Evolutionary conservation across 2,888 invertebrate genomes (phyloP).

Genomic region (Temnothorax rugatulus): DNA sequence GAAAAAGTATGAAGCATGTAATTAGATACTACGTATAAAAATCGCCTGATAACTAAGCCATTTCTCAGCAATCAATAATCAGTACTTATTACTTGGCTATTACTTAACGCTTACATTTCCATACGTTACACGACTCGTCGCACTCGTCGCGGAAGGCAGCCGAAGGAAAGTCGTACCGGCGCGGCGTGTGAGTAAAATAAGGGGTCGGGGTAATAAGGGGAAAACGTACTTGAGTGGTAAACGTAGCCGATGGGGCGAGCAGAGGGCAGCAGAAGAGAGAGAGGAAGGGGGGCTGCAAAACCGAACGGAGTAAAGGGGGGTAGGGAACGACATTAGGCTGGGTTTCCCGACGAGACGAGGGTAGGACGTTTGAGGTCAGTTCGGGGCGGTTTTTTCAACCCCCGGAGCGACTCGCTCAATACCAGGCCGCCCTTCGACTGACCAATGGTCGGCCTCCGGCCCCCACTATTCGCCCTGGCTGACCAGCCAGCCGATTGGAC

Average conservation of each 20-base stretch:
- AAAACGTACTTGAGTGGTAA: slow-evolving; percentile 60
- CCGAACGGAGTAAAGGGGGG: slow-evolving; percentile 43
- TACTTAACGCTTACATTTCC: slow-evolving; percentile 37
- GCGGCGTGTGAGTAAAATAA: slow-evolving; percentile 48
- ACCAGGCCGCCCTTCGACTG: slow-evolving; percentile 83
- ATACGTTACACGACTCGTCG: slow-evolving; percentile 42
- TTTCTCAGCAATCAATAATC: slow-evolving; percentile 1
- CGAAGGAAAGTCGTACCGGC: slow-evolving; percentile 38
- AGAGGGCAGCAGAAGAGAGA: slow-evolving; percentile 59
- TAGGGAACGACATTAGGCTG: slow-evolving; percentile 81
- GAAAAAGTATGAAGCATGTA: not conserved
- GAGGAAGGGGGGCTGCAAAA: slow-evolving; percentile 37
- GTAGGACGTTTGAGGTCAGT: slow-evolving; percentile 86
- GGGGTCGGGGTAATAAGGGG: slow-evolving; percentile 59
- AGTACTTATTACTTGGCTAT: slow-evolving; percentile 14
- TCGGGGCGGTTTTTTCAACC: slow-evolving; percentile 86
- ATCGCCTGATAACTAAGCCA: not conserved
- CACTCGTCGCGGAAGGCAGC: slow-evolving; percentile 7
- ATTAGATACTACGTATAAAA: not conserved
- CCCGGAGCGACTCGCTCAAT: slow-evolving; percentile 84
- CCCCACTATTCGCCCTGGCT: slow-evolving; percentile 81
- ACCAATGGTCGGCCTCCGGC: slow-evolving; percentile 84
- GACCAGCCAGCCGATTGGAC: slow-evolving; percentile 85
- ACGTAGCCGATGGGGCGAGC: slow-evolving; percentile 70
- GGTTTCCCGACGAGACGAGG: slow-evolving; percentile 84